Percentiles rank a stretch among this genome's conserved stretches.
Evolutionary conservation across 2,113 vertebrate species (phyloP).

Genomic region (Patagioenas fasciata): DNA sequence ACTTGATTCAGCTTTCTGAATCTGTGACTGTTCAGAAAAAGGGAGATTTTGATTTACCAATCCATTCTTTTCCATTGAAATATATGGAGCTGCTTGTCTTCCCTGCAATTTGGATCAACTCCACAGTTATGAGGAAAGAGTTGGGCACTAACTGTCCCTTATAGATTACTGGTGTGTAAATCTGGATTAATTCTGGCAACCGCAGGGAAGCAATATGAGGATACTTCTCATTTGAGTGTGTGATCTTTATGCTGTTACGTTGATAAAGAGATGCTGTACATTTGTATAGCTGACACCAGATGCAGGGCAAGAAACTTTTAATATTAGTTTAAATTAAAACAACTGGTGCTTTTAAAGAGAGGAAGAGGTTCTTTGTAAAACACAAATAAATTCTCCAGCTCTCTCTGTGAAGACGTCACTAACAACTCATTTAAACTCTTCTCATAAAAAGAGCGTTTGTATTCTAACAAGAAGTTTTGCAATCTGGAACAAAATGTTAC

Average conservation of each 20-base stretch:
- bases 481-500: constrained; percentile 45
- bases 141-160: background rate
- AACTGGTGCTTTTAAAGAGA: background rate
- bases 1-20: background rate
- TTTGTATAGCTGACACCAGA: background rate
- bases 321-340: constrained; percentile 22
- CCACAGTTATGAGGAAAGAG: background rate
- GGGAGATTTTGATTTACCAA: background rate
- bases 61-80: background rate
- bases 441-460: constrained; percentile 26
- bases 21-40: background rate
- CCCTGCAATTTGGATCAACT: background rate
- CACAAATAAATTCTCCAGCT: constrained; percentile 30
- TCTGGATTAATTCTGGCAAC: constrained; percentile 6
- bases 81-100: background rate
- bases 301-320: background rate
- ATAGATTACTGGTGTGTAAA: background rate
- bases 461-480: background rate
- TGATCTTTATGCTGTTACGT: background rate
- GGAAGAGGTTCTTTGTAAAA: constrained; percentile 47
- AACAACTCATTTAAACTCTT: constrained; percentile 39
- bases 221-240: background rate
- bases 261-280: background rate
- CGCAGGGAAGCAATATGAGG: background rate
- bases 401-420: constrained; percentile 35